A percentile compares a stretch with the other conserved stretches of the same genome.
Evolutionary conservation across 2,888 invertebrate genomes (phyloP).

Genomic region (Euphydryas editha): DNA sequence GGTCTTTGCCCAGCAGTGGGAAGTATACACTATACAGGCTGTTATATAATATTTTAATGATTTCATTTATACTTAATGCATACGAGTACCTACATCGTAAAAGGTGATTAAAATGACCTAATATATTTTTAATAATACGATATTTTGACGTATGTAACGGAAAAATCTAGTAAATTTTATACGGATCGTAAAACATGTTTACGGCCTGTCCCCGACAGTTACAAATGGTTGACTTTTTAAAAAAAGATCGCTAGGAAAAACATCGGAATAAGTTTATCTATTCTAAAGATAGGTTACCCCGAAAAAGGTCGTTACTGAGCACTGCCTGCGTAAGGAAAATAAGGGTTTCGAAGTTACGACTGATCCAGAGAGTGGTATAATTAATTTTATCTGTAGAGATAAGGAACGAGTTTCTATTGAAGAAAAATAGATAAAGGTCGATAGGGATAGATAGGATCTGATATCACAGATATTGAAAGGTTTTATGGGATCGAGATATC

Average conservation of each 20-base stretch:
- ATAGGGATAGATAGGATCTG: too few species aligned
- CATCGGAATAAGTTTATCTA: conserved; percentile 9
- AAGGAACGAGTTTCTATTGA: too few species aligned
- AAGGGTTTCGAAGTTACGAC: neutral
- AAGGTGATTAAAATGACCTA: too few species aligned
- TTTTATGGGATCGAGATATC: neutral
- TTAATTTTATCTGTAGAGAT: neutral
- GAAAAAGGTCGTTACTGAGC: neutral
- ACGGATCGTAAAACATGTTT: conserved; percentile 5
- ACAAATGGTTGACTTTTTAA: conserved; percentile 4
- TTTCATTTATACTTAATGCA: too few species aligned
- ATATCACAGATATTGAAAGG: too few species aligned
- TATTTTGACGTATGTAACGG: too few species aligned
- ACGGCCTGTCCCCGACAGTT: conserved; percentile 7
- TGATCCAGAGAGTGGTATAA: neutral
- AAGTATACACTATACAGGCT: too few species aligned
- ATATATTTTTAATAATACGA: too few species aligned
- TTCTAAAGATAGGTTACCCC: neutral
- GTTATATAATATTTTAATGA: too few species aligned
- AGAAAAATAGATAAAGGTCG: too few species aligned
- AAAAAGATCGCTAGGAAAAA: conserved; percentile 9
- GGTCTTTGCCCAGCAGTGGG: too few species aligned
- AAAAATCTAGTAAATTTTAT: conserved; percentile 8
- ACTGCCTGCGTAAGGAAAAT: neutral
- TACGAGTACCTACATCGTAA: too few species aligned